Conservation (phyloP, 2,113 vertebrate species). For the Seriola rivoliana region DNA sequence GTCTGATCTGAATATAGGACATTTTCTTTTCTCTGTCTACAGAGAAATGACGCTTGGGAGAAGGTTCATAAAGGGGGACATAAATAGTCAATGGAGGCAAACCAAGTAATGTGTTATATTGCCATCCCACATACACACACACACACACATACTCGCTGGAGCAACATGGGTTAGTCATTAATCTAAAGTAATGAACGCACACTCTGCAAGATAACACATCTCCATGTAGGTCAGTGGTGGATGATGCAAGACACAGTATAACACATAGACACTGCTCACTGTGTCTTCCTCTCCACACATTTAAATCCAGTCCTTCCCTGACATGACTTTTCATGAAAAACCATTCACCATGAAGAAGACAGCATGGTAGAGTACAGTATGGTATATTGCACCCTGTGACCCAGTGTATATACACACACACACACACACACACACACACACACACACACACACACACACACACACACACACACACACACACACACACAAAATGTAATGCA, state of each 20-base stretch:
- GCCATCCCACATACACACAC: not conserved
- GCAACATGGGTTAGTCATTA: slow-evolving; percentile 23
- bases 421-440: no score
- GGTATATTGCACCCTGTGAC: slow-evolving; percentile 42
- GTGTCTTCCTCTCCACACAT: slow-evolving; percentile 1
- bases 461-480: no score
- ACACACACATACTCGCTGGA: not conserved
- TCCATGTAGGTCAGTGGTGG: slow-evolving; percentile 29
- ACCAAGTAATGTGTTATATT: slow-evolving; percentile 15
- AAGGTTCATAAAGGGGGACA: not conserved
- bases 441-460: no score
- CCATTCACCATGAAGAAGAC: not conserved
- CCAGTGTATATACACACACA: slow-evolving; percentile 8
- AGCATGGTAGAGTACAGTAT: slow-evolving; percentile 2
- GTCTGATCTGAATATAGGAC: not conserved
- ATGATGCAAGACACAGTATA: slow-evolving; percentile 20
- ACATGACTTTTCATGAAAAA: slow-evolving; percentile 7
- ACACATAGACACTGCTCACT: not conserved
- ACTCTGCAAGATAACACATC: slow-evolving; percentile 29
- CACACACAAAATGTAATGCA: slow-evolving; percentile 20
- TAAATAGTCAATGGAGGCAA: not conserved
- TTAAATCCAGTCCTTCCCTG: not conserved
- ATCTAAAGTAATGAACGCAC: slow-evolving; percentile 34
- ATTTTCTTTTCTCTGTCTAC: not conserved
- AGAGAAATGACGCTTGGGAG: not conserved